Conservation (phyloP, 2,113 vertebrate species). For the Argyrosomus japonicus region DNA sequence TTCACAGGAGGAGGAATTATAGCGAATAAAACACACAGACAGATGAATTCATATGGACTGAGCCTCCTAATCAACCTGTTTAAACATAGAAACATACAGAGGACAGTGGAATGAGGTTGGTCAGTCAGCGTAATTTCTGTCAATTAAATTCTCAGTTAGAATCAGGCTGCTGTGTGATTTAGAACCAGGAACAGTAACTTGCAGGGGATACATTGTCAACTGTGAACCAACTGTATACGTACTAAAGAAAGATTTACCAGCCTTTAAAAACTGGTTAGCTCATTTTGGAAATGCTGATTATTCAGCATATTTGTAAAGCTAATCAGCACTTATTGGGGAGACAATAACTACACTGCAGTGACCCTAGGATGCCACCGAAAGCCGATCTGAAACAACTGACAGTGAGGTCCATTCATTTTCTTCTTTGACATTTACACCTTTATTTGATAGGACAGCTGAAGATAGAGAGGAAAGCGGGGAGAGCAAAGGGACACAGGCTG, state of each 20-base stretch:
- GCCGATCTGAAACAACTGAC: not conserved
- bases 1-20: slow-evolving; percentile 6
- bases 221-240: not conserved
- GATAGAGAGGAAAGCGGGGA: too few species aligned
- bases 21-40: not conserved
- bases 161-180: not conserved
- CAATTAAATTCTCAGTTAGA: not conserved
- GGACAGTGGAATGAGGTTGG: not conserved
- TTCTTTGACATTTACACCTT: too few species aligned
- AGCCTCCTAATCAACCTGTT: not conserved
- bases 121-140: not conserved
- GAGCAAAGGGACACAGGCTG: too few species aligned
- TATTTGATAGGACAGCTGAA: too few species aligned
- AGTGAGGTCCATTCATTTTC: not conserved
- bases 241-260: too few species aligned
- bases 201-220: not conserved
- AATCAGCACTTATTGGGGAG: too few species aligned
- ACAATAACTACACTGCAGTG: too few species aligned
- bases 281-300: too few species aligned
- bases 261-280: too few species aligned
- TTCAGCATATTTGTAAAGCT: too few species aligned
- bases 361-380: too few species aligned
- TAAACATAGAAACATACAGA: not conserved
- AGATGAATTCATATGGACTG: not conserved
- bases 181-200: too few species aligned